phyloP scores from a whole-genome alignment of 2,888 invertebrate species.

The Nomada fabriciana region DNA sequence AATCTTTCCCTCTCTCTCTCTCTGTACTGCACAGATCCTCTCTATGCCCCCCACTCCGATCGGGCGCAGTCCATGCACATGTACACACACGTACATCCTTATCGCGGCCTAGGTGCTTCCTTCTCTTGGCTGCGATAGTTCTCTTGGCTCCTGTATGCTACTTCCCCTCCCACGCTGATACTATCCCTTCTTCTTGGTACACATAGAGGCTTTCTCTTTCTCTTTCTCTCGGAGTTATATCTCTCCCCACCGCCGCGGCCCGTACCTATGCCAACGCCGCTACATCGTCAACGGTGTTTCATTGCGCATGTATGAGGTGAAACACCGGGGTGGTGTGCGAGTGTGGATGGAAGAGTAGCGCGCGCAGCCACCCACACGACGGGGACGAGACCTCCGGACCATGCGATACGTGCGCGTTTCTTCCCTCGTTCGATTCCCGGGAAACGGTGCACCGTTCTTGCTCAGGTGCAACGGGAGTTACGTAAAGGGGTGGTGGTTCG shows the following conservation, averaged over 20 bases:
- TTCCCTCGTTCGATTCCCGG: slow-evolving; percentile 48
- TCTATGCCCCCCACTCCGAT: neutral
- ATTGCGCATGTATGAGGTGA: neutral
- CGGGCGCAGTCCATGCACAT: neutral
- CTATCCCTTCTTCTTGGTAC: neutral
- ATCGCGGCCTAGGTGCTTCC: slow-evolving; percentile 22
- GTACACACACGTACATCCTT: slow-evolving; percentile 6
- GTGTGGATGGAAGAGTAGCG: slow-evolving; percentile 1
- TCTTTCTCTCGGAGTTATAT: slow-evolving; percentile 22
- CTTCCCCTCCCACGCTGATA: neutral
- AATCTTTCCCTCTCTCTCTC: slow-evolving; percentile 23
- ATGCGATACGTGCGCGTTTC: slow-evolving; percentile 23
- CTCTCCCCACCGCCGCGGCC: slow-evolving; percentile 33
- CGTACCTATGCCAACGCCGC: slow-evolving; percentile 59
- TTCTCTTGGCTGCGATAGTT: slow-evolving; percentile 26
- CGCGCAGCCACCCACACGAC: slow-evolving; percentile 47
- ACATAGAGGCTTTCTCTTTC: slow-evolving; percentile 25
- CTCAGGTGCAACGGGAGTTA: slow-evolving; percentile 39
- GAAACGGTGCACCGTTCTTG: slow-evolving; percentile 26
- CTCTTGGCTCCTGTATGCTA: slow-evolving; percentile 21
- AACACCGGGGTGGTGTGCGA: neutral
- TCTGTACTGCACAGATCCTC: neutral
- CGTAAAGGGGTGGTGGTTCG: slow-evolving; percentile 29
- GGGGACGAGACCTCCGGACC: slow-evolving; percentile 29
- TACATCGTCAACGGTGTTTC: slow-evolving; percentile 20